A percentile compares a stretch with the other conserved stretches of the same genome.
phyloP scores from a whole-genome alignment of 2,797 vertebrate species.

The Tauraco hartlaubi region DNA sequence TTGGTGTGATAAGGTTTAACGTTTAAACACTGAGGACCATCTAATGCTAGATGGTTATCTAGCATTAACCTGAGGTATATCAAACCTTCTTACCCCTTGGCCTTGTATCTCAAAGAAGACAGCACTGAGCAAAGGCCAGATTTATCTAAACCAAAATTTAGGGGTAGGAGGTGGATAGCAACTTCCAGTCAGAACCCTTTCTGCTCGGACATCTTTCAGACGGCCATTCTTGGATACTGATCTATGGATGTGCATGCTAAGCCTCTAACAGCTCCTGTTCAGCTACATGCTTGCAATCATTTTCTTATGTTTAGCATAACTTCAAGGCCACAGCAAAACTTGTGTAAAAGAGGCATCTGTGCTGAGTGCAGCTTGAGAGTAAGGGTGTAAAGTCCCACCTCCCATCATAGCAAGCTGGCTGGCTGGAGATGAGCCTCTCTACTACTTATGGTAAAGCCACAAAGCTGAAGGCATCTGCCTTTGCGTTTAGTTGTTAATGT shows the following conservation, averaged over 20 bases:
- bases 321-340: not conserved
- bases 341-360: not conserved
- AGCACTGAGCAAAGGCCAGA: not conserved
- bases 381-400: not conserved
- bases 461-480: not conserved
- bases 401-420: not conserved
- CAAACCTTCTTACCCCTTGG: not conserved
- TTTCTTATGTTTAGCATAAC: not conserved
- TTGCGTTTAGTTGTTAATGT: not conserved
- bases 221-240: not conserved
- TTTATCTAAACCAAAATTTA: not conserved
- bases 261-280: not conserved
- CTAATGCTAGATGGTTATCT: not conserved
- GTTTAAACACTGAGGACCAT: not conserved
- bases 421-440: not conserved
- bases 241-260: not conserved
- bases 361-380: not conserved
- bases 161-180: not conserved
- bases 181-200: not conserved
- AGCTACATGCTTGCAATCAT: not conserved
- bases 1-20: not conserved
- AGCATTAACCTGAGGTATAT: not conserved
- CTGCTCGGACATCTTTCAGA: not conserved
- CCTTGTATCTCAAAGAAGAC: not conserved
- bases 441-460: rapidly evolving